These are phyloP conservation scores for Congeria kusceri DNA, from an alignment of 2,888 invertebrate species.

Conservation along the genomic window DNA sequence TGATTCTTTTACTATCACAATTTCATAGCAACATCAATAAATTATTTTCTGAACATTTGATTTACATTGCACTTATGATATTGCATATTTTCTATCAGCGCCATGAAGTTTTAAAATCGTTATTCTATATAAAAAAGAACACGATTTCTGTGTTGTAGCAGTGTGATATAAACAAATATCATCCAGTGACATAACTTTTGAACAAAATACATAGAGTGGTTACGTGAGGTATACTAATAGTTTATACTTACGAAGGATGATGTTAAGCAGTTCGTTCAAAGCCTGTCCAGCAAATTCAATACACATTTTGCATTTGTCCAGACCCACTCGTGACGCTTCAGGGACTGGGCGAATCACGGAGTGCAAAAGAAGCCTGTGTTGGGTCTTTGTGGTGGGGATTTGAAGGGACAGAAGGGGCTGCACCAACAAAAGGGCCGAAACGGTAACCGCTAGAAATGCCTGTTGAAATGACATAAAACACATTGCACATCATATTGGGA, in stretches of 20 bases:
- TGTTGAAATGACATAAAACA: conserved; percentile 5
- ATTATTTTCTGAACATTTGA: too few species aligned
- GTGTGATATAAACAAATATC: too few species aligned
- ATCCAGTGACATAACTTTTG: too few species aligned
- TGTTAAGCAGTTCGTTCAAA: conserved; percentile 76
- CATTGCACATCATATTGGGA: not conserved
- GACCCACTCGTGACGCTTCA: conserved; percentile 58
- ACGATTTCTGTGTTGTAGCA: too few species aligned
- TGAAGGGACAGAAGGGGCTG: conserved; percentile 24
- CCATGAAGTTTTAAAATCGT: too few species aligned
- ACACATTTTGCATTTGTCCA: conserved; percentile 76
- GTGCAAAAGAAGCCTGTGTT: conserved; percentile 21
- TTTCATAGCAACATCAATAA: too few species aligned
- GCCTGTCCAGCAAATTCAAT: conserved; percentile 76
- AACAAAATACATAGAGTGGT: too few species aligned
- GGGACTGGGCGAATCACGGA: conserved; percentile 11
- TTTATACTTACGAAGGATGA: conserved; percentile 78
- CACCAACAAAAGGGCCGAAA: conserved; percentile 27
- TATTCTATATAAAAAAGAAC: too few species aligned
- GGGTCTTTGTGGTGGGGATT: conserved; percentile 16
- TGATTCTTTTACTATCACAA: too few species aligned
- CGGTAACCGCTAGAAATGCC: conserved; percentile 26
- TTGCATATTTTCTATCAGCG: too few species aligned
- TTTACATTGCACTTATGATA: too few species aligned
- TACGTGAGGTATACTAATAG: too few species aligned